Evolutionary conservation across 2,888 invertebrate genomes (phyloP).

Genomic region (Stenolophus ochropezus): DNA sequence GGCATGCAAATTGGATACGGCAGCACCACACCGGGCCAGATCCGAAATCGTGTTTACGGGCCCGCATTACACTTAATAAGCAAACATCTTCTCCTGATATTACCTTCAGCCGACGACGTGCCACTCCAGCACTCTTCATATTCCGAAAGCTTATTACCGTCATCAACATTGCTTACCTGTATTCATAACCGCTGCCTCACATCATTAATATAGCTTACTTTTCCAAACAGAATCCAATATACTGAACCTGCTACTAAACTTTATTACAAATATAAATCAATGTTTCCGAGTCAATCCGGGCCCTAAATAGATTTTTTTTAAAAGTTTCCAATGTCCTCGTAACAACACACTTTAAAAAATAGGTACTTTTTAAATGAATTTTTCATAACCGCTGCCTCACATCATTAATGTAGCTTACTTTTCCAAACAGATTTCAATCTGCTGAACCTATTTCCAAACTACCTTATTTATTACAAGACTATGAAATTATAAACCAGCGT

Average conservation of each 20-base stretch:
- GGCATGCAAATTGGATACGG: slow-evolving; percentile 65
- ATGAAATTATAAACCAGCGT: too few species aligned
- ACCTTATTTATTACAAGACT: too few species aligned
- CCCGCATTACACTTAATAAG: slow-evolving; percentile 63
- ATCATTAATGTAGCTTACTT: neutral
- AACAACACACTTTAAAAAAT: too few species aligned
- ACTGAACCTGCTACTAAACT: too few species aligned
- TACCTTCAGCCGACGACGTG: slow-evolving; percentile 6
- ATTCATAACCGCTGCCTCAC: neutral
- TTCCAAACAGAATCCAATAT: too few species aligned
- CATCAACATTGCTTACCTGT: neutral
- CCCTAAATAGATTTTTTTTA: too few species aligned
- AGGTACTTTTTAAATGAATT: too few species aligned
- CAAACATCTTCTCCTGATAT: slow-evolving; percentile 59
- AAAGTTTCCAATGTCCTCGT: too few species aligned
- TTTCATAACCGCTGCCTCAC: neutral
- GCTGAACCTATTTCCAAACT: too few species aligned
- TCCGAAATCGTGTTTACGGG: slow-evolving; percentile 63
- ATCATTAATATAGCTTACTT: neutral
- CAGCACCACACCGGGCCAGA: slow-evolving; percentile 63
- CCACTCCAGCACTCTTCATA: neutral
- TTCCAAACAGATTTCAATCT: too few species aligned
- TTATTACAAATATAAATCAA: too few species aligned
- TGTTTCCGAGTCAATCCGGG: too few species aligned
- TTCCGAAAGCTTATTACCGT: neutral